These are phyloP conservation scores for Pediacus dermestoides DNA, from an alignment of 2,888 invertebrate species.

Conservation along the genomic window DNA sequence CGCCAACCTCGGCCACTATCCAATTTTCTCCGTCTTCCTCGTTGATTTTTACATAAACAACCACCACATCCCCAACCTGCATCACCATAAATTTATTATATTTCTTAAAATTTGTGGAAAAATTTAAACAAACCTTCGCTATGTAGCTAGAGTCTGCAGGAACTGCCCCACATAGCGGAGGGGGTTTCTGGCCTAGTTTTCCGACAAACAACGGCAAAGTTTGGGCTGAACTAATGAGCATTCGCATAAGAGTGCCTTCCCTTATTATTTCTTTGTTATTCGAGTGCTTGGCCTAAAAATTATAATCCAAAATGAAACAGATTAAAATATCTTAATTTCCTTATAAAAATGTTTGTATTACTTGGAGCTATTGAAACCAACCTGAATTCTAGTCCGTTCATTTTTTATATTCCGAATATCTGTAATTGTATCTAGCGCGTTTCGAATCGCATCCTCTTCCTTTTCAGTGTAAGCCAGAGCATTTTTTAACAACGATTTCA, in stretches of 20 bases:
- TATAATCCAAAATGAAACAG: too few relatives aligned
- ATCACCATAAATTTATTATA: too few relatives aligned
- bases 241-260: slow-evolving; percentile 91
- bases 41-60: slow-evolving; percentile 80
- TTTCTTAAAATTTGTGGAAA: too few relatives aligned
- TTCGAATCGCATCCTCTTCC: slow-evolving; percentile 79
- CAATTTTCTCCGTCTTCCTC: slow-evolving; percentile 83
- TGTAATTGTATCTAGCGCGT: slow-evolving; percentile 80
- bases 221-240: slow-evolving; percentile 87
- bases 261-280: slow-evolving; percentile 90
- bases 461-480: slow-evolving; percentile 78
- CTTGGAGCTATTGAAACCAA: too few relatives aligned
- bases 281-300: too few relatives aligned
- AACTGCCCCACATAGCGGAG: slow-evolving; percentile 84
- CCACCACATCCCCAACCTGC: slow-evolving; percentile 90
- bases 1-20: slow-evolving; percentile 89
- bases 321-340: too few relatives aligned
- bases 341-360: too few relatives aligned
- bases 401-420: slow-evolving; percentile 88
- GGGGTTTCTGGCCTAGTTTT: slow-evolving; percentile 80
- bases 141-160: slow-evolving; percentile 79
- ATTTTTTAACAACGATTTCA: slow-evolving; percentile 75
- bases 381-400: slow-evolving; percentile 80
- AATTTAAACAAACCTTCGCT: slow-evolving; percentile 56
- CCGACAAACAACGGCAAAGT: slow-evolving; percentile 92